A percentile compares a stretch with the other conserved stretches of the same genome.
Evolutionary conservation across 2,797 vertebrate genomes (phyloP).

Genomic region (Toxotes lorentzi): DNA sequence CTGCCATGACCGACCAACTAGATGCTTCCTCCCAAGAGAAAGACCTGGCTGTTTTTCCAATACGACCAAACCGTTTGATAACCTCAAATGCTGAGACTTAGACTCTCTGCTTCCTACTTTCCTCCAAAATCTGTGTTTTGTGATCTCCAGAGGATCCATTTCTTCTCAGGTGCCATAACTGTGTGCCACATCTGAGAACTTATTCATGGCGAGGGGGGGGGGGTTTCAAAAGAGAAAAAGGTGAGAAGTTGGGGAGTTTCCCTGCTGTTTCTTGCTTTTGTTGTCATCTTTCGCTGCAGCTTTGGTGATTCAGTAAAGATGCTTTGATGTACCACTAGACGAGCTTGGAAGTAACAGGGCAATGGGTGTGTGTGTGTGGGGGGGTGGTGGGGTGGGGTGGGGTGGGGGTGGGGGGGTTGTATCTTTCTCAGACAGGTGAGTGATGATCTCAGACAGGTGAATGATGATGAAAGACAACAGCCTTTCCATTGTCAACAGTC

Average conservation of each 20-base stretch:
- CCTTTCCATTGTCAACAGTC: slow-evolving; percentile 58
- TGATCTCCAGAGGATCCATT: slow-evolving; percentile 56
- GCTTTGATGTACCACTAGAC: slow-evolving; percentile 72
- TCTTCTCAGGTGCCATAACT: slow-evolving; percentile 48
- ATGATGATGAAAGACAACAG: slow-evolving; percentile 60
- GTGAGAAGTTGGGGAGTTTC: slow-evolving; percentile 72
- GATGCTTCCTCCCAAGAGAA: slow-evolving; percentile 48
- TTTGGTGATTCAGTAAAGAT: slow-evolving; percentile 58
- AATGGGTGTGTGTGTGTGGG: background rate
- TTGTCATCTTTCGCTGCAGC: slow-evolving; percentile 63
- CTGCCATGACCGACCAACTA: slow-evolving; percentile 41
- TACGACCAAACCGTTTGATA: slow-evolving; percentile 67
- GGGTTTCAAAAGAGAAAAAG: slow-evolving; percentile 55
- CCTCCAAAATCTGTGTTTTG: slow-evolving; percentile 37
- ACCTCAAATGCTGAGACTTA: slow-evolving; percentile 51
- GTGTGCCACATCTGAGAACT: slow-evolving; percentile 71
- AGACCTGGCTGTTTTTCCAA: slow-evolving; percentile 48
- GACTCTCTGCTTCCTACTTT: slow-evolving; percentile 43
- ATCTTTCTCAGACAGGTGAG: slow-evolving; percentile 47
- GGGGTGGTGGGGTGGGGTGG: no score
- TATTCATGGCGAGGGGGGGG: slow-evolving; percentile 62
- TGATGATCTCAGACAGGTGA: slow-evolving; percentile 45
- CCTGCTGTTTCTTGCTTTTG: slow-evolving; percentile 65
- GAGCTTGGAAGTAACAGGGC: slow-evolving; percentile 20
- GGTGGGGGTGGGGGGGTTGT: background rate